Percentiles rank a stretch among this genome's conserved stretches.
These are phyloP conservation scores for Neofelis nebulosa DNA, from an alignment of 2,113 vertebrate genomes.

Conservation along the genomic window DNA sequence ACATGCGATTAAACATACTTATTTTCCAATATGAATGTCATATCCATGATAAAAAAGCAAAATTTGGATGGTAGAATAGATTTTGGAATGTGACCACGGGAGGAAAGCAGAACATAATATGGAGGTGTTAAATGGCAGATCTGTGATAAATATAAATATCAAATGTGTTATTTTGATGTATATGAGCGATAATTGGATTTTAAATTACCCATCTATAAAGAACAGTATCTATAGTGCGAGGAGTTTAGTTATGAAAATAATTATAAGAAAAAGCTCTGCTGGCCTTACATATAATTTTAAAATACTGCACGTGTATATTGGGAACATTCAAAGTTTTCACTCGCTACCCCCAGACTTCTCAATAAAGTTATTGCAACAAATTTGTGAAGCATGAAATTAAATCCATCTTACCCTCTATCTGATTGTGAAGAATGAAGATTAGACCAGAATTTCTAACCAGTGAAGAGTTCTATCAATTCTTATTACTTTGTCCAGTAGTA, in stretches of 20 bases:
- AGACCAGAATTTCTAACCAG: not conserved
- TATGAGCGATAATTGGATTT: constrained; percentile 74
- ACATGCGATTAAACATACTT: not conserved
- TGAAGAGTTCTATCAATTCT: not conserved
- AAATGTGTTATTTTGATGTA: constrained; percentile 77
- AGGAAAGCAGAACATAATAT: constrained; percentile 48
- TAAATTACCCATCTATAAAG: constrained; percentile 70
- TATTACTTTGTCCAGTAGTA: not conserved
- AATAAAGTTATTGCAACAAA: constrained; percentile 36
- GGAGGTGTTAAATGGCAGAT: constrained; percentile 75
- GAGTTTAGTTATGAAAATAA: constrained; percentile 73
- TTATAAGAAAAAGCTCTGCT: constrained; percentile 50
- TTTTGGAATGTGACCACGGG: constrained; percentile 55
- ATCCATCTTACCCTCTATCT: not conserved
- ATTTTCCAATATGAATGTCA: not conserved
- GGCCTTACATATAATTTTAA: constrained; percentile 49
- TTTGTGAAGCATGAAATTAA: not conserved
- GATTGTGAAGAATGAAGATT: not conserved
- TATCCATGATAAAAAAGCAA: not conserved
- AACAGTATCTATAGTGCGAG: constrained; percentile 64
- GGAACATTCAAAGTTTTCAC: constrained; percentile 14
- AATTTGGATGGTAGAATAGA: not conserved
- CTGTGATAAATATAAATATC: constrained; percentile 77
- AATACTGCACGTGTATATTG: not conserved
- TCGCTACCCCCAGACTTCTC: constrained; percentile 16